These are phyloP conservation scores for Columbina picui DNA, from an alignment of 2,113 vertebrate genomes.

Conservation along the genomic window DNA sequence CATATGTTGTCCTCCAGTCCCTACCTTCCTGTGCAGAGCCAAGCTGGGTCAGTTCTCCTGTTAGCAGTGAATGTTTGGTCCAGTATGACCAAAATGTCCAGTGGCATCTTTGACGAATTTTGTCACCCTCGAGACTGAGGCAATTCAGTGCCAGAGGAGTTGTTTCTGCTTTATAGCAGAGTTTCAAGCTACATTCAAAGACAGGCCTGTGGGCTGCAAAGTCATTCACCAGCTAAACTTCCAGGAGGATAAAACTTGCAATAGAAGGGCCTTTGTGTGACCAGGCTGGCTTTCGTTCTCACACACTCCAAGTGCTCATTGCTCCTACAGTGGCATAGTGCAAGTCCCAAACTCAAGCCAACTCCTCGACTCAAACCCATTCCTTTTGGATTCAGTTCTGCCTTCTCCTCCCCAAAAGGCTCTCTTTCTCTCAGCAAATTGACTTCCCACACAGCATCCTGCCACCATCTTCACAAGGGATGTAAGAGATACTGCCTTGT, in stretches of 20 bases:
- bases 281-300: neutral
- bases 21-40: neutral
- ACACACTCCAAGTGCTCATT: neutral
- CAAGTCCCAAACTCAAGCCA: neutral
- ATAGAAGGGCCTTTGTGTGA: neutral
- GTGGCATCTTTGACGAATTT: neutral
- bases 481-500: neutral
- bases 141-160: neutral
- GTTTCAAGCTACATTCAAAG: neutral
- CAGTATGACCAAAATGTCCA: neutral
- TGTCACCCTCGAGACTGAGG: neutral
- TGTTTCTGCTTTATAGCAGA: neutral
- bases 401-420: neutral
- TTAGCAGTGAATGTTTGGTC: neutral
- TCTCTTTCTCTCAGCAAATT: neutral
- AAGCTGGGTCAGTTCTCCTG: neutral
- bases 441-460: neutral
- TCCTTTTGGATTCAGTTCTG: neutral
- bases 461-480: neutral
- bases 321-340: neutral
- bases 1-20: too few species aligned
- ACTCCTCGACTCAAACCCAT: neutral
- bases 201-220: neutral
- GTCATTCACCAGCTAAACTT: neutral
- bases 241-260: neutral